A percentile compares a stretch with the other conserved stretches of the same genome.
Evolutionary conservation across 2,888 invertebrate species (phyloP).

Genomic region (Leptinotarsa rubiginosa): DNA sequence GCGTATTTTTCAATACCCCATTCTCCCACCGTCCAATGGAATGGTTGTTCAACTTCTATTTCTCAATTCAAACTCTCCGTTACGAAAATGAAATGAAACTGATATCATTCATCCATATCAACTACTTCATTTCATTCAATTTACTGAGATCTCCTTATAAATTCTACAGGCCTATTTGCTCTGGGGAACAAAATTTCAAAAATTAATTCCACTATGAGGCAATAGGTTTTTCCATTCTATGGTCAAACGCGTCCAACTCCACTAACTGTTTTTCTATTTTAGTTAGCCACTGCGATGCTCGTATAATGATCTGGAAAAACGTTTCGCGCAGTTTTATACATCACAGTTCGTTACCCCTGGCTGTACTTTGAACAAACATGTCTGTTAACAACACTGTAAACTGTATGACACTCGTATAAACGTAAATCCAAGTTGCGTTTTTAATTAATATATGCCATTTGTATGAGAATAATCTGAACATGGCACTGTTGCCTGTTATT

Average conservation of each 20-base stretch:
- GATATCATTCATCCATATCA: too few relatives aligned
- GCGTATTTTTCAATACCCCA: too few relatives aligned
- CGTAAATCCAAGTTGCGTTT: constrained; percentile 32
- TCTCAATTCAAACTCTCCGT: too few relatives aligned
- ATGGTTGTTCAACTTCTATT: too few relatives aligned
- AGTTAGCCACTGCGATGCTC: neutral
- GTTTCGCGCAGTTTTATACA: constrained; percentile 1
- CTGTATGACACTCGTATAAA: constrained; percentile 32
- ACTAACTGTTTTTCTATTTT: neutral
- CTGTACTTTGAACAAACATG: constrained; percentile 19
- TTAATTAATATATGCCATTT: constrained; percentile 25
- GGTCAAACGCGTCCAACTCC: neutral
- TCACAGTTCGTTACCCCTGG: constrained; percentile 3
- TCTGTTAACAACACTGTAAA: constrained; percentile 31
- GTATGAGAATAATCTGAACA: constrained; percentile 2
- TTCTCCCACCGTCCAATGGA: too few relatives aligned
- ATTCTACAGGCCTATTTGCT: neutral
- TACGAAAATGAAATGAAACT: too few relatives aligned
- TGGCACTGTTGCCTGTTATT: neutral
- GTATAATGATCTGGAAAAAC: neutral
- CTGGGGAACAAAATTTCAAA: neutral
- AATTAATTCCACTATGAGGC: neutral
- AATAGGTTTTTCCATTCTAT: neutral
- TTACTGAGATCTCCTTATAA: too few relatives aligned
- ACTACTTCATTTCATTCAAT: too few relatives aligned